Evolutionary conservation across 2,888 invertebrate genomes (phyloP), one percentile per base, ranked within the genome.

Genomic region (Xestia ashworthii): DNA sequence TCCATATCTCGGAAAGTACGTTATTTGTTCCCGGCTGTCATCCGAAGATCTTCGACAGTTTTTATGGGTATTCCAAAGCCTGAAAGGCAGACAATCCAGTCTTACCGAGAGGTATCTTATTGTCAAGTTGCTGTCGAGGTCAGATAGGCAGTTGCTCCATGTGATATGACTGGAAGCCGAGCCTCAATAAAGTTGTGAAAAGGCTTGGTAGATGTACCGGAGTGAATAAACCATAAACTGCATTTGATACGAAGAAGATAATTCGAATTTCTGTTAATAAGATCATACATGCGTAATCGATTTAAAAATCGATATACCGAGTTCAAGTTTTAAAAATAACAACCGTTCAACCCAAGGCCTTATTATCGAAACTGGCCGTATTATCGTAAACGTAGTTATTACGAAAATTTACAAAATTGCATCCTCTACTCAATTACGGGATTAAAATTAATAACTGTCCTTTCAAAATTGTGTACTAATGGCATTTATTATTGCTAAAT

Each of bases 371-470:
- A 80, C 55, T 62, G 62, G 74, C 74, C 73, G 48, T 44, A 82
- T 76, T 76, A 85, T 74, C 65, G 76, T 74, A 69, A 81, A 70
- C 44, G 50, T 41, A 32, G 41, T 68, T 72, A 77, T 84, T 82
- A 83, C 67, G 70, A 70, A 73, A 80, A 72, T 70, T 25, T 66
- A 74, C 66, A 69, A 86, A 85, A 85, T 83, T 78, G 79, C 79
- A 70, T 72, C 32, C 70, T 66, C 60, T 44, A 66, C 67, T 71
- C 70, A 69, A 86, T 86, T 87, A 82, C 19, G 25, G 67, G 53
- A 79, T 82, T 76, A 76, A 79, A 81, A 86, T 73, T 76, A 84
- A 84, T 87, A 84, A 86, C 82, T 74, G 76, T 62, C 16, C 48
- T 74, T 69, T 74, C 72, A 78, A 76, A 81, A 76, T 77, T 71